Percentiles rank a stretch among this genome's conserved stretches.
Evolutionary conservation across 2,113 vertebrate species (phyloP).

Genomic region (Lipophrys pholis): DNA sequence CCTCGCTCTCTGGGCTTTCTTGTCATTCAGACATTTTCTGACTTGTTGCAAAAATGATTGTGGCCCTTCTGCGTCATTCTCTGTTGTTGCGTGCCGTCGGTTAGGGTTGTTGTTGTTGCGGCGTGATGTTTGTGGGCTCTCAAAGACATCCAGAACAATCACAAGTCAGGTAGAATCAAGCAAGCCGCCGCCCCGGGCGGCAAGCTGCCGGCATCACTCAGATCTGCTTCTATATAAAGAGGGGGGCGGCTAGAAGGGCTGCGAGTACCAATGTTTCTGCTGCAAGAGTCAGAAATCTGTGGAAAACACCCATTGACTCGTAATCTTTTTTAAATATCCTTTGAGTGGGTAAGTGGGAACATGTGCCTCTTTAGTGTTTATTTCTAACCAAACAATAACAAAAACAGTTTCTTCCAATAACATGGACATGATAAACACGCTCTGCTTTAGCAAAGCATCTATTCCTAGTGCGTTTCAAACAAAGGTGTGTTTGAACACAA

Average conservation of each 20-base stretch:
- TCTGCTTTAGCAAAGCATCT: too few relatives aligned
- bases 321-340: too few relatives aligned
- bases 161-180: conserved; percentile 68
- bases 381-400: too few relatives aligned
- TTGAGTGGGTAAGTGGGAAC: too few relatives aligned
- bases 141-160: conserved; percentile 85
- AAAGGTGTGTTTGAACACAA: too few relatives aligned
- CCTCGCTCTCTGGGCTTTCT: conserved; percentile 77
- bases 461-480: too few relatives aligned
- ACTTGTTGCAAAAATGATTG: conserved; percentile 81
- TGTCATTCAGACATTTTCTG: conserved; percentile 80
- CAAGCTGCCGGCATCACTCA: conserved; percentile 37
- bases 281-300: not conserved
- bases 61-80: conserved; percentile 79
- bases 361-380: too few relatives aligned
- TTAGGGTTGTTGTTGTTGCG: conserved; percentile 66
- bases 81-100: conserved; percentile 75
- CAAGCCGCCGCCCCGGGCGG: conserved; percentile 8
- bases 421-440: too few relatives aligned
- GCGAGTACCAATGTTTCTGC: not conserved
- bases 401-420: too few relatives aligned
- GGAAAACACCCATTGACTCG: not conserved
- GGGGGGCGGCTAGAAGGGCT: not conserved
- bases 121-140: conserved; percentile 72
- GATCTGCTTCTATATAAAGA: conserved; percentile 8